Base-by-base conservation (phyloP, 2,113 vertebrate genomes). In the Gobius niger region DNA sequence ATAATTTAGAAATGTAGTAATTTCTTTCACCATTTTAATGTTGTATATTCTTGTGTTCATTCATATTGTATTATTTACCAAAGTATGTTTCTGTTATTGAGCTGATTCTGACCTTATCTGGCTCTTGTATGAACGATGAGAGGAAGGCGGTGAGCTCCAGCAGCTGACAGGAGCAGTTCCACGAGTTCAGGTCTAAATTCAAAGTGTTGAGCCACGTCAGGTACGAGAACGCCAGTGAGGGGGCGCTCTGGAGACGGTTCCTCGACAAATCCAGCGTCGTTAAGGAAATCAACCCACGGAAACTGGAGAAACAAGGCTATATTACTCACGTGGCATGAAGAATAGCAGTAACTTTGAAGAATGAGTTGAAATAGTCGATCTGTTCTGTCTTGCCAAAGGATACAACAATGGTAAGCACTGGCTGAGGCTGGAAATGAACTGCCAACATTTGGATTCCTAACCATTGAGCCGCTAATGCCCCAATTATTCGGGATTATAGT, bases 141-240 rank as follows among this genome's bases (percentile, higher is more conserved):
- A 94, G 88, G 76, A 95, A 92, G 2, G 18, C 18, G 0, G 87
- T 85, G 11, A 93, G 80, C 0, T 88, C 90, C 63, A 90, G 67
- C 49, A 95, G 90, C 62, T 92, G 88, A 62, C 94, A 95, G 10
- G 89, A 90, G 69, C 95, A 95, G 78, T 89, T 91, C 94, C 93
- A 94, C 2, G 63, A 83, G 75, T 94, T 94, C 18, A 89, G 83
- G 46, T 92, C 91, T 70, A 95, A 82, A 67, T 91, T 93, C 44
- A 94, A 86, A 67, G 88, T 74, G 5, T 85, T 89, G 65, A 95
- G 84, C 80, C 89, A 88, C 62, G 80, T 82, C 56, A 94, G 84
- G 41, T 88, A 89, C 9, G 91, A 91, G 47, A 95, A 95, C 0
- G 90, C 82, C 19, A 93, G 91, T 0, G 82, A 54, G 18, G 85